phyloP scores from a whole-genome alignment of 1,140 invertebrate genomes.

The Grapholita molesta region DNA sequence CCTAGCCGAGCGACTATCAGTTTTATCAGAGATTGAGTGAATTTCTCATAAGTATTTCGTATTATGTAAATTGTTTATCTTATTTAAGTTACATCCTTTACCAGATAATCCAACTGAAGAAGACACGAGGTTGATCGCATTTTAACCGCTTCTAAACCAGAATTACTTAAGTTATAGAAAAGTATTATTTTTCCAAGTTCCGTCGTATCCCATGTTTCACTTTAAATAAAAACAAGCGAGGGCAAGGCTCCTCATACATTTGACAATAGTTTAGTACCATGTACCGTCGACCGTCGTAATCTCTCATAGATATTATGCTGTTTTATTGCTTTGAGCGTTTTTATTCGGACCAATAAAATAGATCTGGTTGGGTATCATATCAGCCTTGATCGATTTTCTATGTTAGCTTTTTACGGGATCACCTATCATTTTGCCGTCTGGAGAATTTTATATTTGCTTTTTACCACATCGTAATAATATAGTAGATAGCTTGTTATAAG shows the following conservation, averaged over 20 bases:
- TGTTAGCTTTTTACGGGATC: not conserved
- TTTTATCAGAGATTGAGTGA: conserved; percentile 36
- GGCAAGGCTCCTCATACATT: not conserved
- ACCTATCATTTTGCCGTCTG: not conserved
- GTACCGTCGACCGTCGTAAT: too few relatives aligned
- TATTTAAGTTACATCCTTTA: conserved; percentile 36
- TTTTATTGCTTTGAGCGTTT: conserved; percentile 1
- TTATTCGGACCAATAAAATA: conserved; percentile 1
- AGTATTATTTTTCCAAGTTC: not conserved
- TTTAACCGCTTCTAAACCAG: not conserved
- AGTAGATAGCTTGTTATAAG: not conserved
- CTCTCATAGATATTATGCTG: conserved; percentile 2
- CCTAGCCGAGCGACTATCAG: not conserved
- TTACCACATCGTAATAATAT: conserved; percentile 9
- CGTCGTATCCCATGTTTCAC: not conserved
- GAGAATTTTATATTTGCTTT: conserved; percentile 1
- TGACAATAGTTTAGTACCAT: not conserved
- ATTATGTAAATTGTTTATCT: conserved; percentile 41
- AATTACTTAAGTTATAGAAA: not conserved
- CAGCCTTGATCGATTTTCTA: not conserved
- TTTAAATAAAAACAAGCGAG: not conserved
- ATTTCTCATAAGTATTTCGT: conserved; percentile 35
- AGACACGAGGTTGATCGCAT: not conserved
- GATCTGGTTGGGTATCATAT: conserved; percentile 1
- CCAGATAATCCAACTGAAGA: conserved; percentile 15